Percentiles rank a stretch among this genome's conserved stretches.
These are phyloP conservation scores for Otolemur garnettii DNA, from an alignment of 2,113 vertebrate species.

Conservation along the genomic window DNA sequence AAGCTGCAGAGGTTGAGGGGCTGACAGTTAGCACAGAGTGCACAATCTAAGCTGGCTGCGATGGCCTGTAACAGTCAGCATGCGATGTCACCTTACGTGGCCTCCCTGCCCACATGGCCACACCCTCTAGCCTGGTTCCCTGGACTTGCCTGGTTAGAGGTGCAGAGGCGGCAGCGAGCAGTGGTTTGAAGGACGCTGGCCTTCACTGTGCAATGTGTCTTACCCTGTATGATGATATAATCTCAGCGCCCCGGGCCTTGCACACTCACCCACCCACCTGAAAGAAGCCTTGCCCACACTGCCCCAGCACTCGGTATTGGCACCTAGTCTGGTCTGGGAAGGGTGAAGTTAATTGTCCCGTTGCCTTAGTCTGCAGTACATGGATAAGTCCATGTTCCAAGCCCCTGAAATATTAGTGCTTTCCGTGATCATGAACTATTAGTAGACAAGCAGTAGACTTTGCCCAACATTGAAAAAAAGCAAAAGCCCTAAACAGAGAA, in stretches of 20 bases:
- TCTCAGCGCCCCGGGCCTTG: accelerated
- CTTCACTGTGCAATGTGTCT: no score
- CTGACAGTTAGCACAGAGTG: no score
- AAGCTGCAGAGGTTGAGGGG: accelerated
- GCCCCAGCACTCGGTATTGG: not conserved
- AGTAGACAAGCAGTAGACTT: no score
- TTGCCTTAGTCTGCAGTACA: no score
- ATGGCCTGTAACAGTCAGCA: accelerated
- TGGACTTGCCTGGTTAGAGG: not conserved
- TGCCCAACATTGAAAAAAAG: no score
- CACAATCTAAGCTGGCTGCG: no score
- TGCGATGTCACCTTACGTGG: accelerated
- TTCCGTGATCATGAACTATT: not conserved
- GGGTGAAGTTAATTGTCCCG: accelerated
- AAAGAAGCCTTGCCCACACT: accelerated
- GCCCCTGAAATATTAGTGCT: not conserved
- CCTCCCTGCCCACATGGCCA: not conserved
- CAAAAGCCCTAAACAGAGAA: no score
- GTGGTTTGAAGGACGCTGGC: no score
- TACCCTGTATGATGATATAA: no score
- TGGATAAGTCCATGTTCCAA: accelerated
- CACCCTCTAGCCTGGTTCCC: not conserved
- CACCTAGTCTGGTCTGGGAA: accelerated
- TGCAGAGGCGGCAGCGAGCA: not conserved
- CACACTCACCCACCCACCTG: accelerated